Evolutionary conservation across 2,797 vertebrate species (phyloP), one percentile per base, ranked within the genome.

Genomic region (Pseudocheirus occidentalis): DNA sequence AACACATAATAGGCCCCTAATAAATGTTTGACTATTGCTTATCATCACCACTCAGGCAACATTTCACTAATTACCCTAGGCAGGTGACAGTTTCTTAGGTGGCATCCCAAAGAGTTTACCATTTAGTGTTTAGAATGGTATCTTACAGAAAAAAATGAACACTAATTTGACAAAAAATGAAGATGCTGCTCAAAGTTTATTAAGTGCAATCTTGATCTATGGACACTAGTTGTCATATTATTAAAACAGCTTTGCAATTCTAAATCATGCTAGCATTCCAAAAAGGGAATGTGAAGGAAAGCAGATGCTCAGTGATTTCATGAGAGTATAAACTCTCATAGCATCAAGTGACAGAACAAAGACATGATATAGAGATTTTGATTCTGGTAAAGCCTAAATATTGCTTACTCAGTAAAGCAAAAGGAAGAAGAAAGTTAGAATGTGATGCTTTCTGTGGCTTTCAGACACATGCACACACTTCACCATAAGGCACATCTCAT

Each of bases 161-260:
- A 93, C 40, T 34, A 56, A 92, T 16, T 53, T 12, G 91, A 29
- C 52, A 90, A 95, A 93, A 57, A 94, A 56, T 92, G 59, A 92
- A 93, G 96, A 52, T 81, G 57, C 66, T 91, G 93, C n/a, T 18
- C 96, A 90, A 59, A 87, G 93, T 91, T 96, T 92, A 89, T 94
- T 91, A 93, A 62, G 56, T 94, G 73, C 93, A 90, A 81, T 55
- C 55, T 94, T 96, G 66, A 66, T 56, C 29, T 95, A 57, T 89
- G 91, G 34, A 53, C 95, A 54, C 57, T 92, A 21, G 73, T 34
- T 52, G 13, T 91, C 55, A 94, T 89, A 91, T 95, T 90, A 12
- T 55, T n/a, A 95, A 57, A 31, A 92, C 90, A n/a, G 31, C 55
- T 21, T 93, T 92, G 62, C 34, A 53, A 40, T n/a, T 66, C 55